Conservation (phyloP, 1,140 invertebrate species). For the Cotesia vestalis region DNA sequence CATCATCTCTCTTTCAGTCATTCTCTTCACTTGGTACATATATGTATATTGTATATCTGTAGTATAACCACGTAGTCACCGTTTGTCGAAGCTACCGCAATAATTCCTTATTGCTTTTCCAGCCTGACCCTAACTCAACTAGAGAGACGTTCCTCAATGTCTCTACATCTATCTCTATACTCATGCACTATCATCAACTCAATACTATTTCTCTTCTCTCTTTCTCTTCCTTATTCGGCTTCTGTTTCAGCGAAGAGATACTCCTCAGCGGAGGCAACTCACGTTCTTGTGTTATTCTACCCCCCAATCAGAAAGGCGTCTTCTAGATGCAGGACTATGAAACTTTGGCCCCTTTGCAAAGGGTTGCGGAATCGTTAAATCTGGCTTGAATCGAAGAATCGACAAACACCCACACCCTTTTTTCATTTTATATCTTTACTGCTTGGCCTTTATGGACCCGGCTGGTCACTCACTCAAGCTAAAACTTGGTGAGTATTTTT, state of each 20-base stretch:
- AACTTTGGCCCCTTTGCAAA: background rate
- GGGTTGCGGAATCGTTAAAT: conserved; percentile 38
- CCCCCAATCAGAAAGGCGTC: conserved; percentile 6
- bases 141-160: conserved; percentile 35
- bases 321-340: too few species aligned
- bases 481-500: conserved; percentile 7
- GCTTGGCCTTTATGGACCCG: background rate
- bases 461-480: background rate
- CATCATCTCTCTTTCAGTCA: conserved; percentile 37
- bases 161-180: conserved; percentile 32
- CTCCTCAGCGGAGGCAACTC: conserved; percentile 29
- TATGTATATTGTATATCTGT: conserved; percentile 37
- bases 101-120: conserved; percentile 67
- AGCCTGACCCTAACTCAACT: conserved; percentile 49
- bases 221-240: conserved; percentile 31
- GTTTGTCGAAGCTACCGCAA: conserved; percentile 67
- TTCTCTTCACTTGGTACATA: too few species aligned
- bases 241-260: conserved; percentile 22
- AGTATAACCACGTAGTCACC: conserved; percentile 64
- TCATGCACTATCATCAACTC: conserved; percentile 24
- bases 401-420: conserved; percentile 20
- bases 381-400: conserved; percentile 39
- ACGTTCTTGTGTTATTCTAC: conserved; percentile 34
- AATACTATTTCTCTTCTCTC: conserved; percentile 36
- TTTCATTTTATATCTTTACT: background rate